Evolutionary conservation across 64 coral and sea anemone species (phyloP).

Genomic region (Trachythela sp.): DNA sequence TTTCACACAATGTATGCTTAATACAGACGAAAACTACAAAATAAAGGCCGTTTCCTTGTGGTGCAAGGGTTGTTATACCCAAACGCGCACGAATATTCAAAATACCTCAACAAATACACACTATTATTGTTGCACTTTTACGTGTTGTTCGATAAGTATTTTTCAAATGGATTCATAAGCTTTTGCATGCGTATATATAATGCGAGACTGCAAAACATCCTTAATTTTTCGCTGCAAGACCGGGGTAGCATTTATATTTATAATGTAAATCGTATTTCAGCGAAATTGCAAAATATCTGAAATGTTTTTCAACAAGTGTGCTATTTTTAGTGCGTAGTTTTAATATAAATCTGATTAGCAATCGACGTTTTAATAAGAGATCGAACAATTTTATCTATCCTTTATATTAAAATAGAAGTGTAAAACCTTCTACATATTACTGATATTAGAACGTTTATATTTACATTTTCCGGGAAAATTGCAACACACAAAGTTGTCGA

Average conservation of each 20-base stretch:
- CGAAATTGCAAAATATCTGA: background rate
- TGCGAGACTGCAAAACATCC: background rate
- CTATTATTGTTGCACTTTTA: too few relatives aligned
- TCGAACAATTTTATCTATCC: background rate
- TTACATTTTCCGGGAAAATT: too few relatives aligned
- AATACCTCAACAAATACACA: too few relatives aligned
- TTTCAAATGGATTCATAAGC: too few relatives aligned
- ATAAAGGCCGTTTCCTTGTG: background rate
- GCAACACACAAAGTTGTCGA: too few relatives aligned
- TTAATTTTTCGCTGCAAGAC: background rate
- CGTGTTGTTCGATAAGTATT: too few relatives aligned
- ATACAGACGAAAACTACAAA: too few relatives aligned
- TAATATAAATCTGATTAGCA: background rate
- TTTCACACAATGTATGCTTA: too few relatives aligned
- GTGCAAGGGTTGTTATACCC: background rate
- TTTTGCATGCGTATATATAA: background rate
- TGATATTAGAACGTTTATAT: too few relatives aligned
- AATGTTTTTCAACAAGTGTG: background rate
- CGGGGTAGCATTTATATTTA: background rate
- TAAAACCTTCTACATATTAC: too few relatives aligned
- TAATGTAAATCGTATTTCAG: background rate
- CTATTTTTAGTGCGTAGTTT: background rate
- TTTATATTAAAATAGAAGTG: background rate
- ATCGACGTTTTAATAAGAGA: background rate
- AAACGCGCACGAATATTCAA: too few relatives aligned